Evolutionary conservation across 2,888 invertebrate species (phyloP).

Genomic region (Doris montereyensis): DNA sequence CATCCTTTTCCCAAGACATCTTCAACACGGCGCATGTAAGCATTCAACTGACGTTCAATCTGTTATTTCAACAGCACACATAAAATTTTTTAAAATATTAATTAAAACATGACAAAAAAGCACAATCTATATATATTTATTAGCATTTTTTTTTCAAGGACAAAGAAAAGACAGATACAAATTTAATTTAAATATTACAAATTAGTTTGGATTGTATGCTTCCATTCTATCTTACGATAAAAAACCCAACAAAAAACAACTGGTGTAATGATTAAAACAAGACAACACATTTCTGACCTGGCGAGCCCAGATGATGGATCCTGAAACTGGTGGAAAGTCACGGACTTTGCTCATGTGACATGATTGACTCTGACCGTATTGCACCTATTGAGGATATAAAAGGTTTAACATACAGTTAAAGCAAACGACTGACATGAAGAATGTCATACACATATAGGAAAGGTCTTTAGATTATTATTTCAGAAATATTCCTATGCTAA

Average conservation of each 20-base stretch:
- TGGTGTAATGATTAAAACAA: too few relatives aligned
- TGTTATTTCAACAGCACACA: too few relatives aligned
- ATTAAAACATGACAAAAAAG: too few relatives aligned
- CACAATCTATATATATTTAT: not conserved
- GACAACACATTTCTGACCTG: too few relatives aligned
- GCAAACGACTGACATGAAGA: not conserved
- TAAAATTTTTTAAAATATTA: too few relatives aligned
- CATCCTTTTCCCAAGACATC: conserved; percentile 99
- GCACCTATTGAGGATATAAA: conserved; percentile 78
- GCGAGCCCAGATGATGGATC: conserved; percentile 98
- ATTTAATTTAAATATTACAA: too few relatives aligned
- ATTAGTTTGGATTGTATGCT: too few relatives aligned
- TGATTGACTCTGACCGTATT: conserved; percentile 95
- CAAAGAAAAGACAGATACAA: too few relatives aligned
- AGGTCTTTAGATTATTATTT: not conserved
- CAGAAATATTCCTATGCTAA: not conserved
- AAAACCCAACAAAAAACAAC: too few relatives aligned
- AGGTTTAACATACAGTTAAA: not conserved
- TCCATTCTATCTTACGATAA: too few relatives aligned
- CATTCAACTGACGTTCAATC: conserved; percentile 96
- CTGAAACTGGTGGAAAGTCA: conserved; percentile 97
- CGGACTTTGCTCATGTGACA: conserved; percentile 91
- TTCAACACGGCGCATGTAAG: conserved; percentile 96
- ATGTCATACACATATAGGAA: not conserved
- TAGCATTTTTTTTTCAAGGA: not conserved